A percentile compares a stretch with the other conserved stretches of the same genome.
phyloP scores from a whole-genome alignment of 2,113 vertebrate genomes.

The Sinocyclocheilus anophthalmus region DNA sequence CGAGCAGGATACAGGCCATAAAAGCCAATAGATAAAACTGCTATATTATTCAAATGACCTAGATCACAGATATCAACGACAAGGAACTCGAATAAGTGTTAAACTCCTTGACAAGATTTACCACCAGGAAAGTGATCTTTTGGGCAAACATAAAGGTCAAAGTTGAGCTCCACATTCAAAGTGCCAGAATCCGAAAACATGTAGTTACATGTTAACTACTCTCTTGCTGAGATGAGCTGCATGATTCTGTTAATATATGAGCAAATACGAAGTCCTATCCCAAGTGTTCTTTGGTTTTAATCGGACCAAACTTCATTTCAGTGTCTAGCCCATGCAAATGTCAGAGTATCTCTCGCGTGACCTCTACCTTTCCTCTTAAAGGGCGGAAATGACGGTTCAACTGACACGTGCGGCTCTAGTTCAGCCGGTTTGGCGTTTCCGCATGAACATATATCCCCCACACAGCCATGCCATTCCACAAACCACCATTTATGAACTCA shows the following conservation, averaged over 20 bases:
- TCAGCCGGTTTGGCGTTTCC: constrained; percentile 16
- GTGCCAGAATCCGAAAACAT: neutral
- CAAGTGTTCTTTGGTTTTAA: neutral
- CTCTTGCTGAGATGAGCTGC: neutral
- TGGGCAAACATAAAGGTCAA: neutral
- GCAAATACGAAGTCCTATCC: neutral
- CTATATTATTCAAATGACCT: neutral
- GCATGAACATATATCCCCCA: neutral
- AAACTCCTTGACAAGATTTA: neutral
- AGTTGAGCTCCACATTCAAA: neutral
- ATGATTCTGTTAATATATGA: neutral
- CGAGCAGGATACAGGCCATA: neutral
- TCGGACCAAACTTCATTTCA: neutral
- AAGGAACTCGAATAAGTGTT: neutral
- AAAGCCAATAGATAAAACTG: neutral
- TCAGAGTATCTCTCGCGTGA: neutral
- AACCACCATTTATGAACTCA: neutral
- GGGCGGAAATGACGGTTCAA: constrained; percentile 8
- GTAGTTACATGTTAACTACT: constrained; percentile 6
- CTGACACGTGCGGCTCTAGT: constrained; percentile 27
- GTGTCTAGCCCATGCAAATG: neutral
- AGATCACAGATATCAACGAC: neutral
- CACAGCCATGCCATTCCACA: neutral
- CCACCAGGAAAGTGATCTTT: neutral
- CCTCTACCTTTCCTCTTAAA: neutral